Conservation (phyloP, 53 echinoderm and acorn worm species). For the Holothuria leucospilota region DNA sequence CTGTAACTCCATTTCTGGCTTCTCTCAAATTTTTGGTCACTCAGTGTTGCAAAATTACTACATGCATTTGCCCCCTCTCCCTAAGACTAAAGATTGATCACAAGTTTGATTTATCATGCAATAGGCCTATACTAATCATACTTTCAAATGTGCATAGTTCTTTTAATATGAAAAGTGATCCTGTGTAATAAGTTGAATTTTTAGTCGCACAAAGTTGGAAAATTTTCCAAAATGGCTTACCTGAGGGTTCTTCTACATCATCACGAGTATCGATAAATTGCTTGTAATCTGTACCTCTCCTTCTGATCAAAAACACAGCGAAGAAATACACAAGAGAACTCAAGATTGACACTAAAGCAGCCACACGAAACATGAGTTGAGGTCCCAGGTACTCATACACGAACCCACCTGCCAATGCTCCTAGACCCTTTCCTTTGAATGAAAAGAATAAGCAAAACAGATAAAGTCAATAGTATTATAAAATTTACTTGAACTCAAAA, state of each 20-base stretch:
- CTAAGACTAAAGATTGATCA: too few species aligned
- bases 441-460: background rate
- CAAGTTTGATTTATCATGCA: too few species aligned
- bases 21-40: too few species aligned
- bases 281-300: constrained; percentile 9
- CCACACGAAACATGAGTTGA: constrained; percentile 65
- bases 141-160: too few species aligned
- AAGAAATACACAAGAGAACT: constrained; percentile 49
- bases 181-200: too few species aligned
- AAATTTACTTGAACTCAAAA: too few species aligned
- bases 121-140: too few species aligned
- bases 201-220: background rate
- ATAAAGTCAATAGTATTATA: too few species aligned
- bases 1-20: too few species aligned
- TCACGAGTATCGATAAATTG: constrained; percentile 21
- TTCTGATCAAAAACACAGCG: constrained; percentile 44
- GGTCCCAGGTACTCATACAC: constrained; percentile 72
- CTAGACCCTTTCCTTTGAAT: constrained; percentile 71
- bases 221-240: background rate
- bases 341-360: constrained; percentile 56
- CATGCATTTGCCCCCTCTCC: too few species aligned
- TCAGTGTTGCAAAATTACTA: too few species aligned
- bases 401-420: constrained; percentile 72
- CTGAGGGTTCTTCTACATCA: constrained; percentile 9
- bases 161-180: too few species aligned